These are phyloP conservation scores for Drosophila aldrichi DNA, from an alignment of 2,888 invertebrate genomes.

Conservation along the genomic window DNA sequence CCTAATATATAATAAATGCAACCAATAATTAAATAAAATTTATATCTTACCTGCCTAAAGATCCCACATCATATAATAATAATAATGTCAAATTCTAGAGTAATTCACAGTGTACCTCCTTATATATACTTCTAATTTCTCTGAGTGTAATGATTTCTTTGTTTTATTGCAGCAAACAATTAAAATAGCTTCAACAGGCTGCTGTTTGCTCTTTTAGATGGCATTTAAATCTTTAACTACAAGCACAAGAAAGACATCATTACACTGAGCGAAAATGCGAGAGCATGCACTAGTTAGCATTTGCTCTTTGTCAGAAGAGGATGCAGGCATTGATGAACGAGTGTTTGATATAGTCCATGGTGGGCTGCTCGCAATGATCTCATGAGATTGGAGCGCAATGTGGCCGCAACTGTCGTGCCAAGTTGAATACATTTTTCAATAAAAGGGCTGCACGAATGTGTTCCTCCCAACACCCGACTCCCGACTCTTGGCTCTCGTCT, in stretches of 20 bases:
- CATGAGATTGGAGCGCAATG: slow-evolving; percentile 46
- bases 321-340: slow-evolving; percentile 25
- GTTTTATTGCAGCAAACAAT: slow-evolving; percentile 2
- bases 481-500: too few relatives aligned
- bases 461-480: slow-evolving; percentile 18
- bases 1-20: too few relatives aligned
- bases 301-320: background rate
- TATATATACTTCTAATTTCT: background rate
- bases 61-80: too few relatives aligned
- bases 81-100: too few relatives aligned
- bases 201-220: background rate
- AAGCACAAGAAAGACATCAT: background rate
- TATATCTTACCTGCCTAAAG: too few relatives aligned
- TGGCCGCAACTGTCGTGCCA: slow-evolving; percentile 48
- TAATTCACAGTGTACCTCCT: too few relatives aligned
- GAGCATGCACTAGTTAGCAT: too few relatives aligned
- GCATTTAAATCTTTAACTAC: slow-evolving; percentile 2
- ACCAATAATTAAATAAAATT: too few relatives aligned
- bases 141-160: background rate
- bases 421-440: slow-evolving; percentile 46
- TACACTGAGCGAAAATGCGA: slow-evolving; percentile 14
- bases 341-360: slow-evolving; percentile 24
- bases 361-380: slow-evolving; percentile 35
- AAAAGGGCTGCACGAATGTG: slow-evolving; percentile 59
- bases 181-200: background rate